A percentile compares a stretch with the other conserved stretches of the same genome.
Conservation (phyloP, 2,113 vertebrate genomes). For the Austrofundulus limnaeus region DNA sequence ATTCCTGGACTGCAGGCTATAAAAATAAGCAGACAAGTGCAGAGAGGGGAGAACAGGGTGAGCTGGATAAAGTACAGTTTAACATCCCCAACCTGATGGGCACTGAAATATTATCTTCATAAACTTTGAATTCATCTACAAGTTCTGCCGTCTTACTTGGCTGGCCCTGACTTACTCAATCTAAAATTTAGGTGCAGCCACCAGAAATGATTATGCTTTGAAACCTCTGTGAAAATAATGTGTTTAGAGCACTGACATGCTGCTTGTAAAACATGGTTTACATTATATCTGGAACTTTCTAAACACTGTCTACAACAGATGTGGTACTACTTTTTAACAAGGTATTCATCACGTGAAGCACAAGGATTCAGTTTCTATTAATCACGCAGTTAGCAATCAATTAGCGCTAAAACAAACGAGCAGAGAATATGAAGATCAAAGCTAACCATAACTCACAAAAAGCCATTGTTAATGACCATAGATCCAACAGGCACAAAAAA, state of each 20-base stretch:
- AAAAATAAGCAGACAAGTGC: conserved; percentile 71
- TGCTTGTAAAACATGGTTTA: conserved; percentile 70
- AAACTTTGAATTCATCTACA: conserved; percentile 83
- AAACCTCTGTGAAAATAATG: conserved; percentile 79
- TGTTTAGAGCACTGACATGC: conserved; percentile 64
- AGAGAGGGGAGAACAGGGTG: conserved; percentile 54
- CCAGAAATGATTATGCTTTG: conserved; percentile 77
- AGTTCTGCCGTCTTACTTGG: conserved; percentile 76
- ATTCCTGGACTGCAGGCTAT: conserved; percentile 81
- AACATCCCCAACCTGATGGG: conserved; percentile 70
- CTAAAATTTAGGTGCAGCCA: conserved; percentile 79
- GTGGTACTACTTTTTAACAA: conserved; percentile 81
- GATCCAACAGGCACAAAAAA: conserved; percentile 49
- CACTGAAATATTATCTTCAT: conserved; percentile 77
- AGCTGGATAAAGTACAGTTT: conserved; percentile 76
- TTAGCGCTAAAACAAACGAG: conserved; percentile 95
- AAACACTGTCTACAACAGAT: conserved; percentile 73
- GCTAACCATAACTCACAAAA: conserved; percentile 89
- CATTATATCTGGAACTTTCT: conserved; percentile 84
- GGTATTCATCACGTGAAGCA: conserved; percentile 88
- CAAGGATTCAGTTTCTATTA: conserved; percentile 86
- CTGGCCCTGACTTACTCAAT: conserved; percentile 82
- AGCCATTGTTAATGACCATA: conserved; percentile 64
- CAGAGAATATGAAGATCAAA: conserved; percentile 86
- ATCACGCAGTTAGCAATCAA: conserved; percentile 93